Evolutionary conservation across 2,888 invertebrate species (phyloP).

Genomic region (Lepidocyrtoides sp.): DNA sequence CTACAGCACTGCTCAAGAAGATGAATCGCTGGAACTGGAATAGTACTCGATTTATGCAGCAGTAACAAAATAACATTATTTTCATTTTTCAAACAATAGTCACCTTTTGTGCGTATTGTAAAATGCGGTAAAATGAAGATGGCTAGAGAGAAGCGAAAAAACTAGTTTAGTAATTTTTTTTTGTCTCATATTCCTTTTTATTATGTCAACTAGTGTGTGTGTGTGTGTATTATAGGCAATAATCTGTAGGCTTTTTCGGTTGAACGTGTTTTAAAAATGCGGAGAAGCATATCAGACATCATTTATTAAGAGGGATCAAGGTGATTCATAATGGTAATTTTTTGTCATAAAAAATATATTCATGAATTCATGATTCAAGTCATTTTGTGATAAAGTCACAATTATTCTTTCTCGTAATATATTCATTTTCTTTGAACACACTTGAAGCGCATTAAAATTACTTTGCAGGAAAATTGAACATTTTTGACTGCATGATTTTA

Average conservation of each 20-base stretch:
- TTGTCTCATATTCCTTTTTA: slow-evolving; percentile 37
- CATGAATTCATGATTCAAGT: too few species aligned
- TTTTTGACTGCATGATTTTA: too few species aligned
- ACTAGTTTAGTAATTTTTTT: slow-evolving; percentile 47
- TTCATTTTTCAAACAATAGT: slow-evolving; percentile 45
- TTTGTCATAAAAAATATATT: background rate
- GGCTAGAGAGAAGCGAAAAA: slow-evolving; percentile 20
- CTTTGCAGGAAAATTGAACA: too few species aligned
- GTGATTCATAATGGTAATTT: slow-evolving; percentile 52
- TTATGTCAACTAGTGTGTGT: slow-evolving; percentile 51
- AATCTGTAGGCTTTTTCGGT: slow-evolving; percentile 19
- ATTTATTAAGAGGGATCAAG: slow-evolving; percentile 69
- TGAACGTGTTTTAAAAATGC: background rate
- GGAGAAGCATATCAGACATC: background rate
- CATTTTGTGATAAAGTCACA: too few species aligned
- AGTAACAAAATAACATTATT: slow-evolving; percentile 14
- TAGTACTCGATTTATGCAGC: background rate
- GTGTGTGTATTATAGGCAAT: too few species aligned
- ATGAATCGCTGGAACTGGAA: slow-evolving; percentile 34
- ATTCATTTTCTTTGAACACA: too few species aligned
- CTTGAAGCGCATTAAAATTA: too few species aligned
- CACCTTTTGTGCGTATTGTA: slow-evolving; percentile 36
- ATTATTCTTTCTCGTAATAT: background rate
- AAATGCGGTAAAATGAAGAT: slow-evolving; percentile 41
- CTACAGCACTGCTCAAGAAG: background rate